Evolutionary conservation across 2,113 vertebrate genomes (phyloP).

Genomic region (Pollachius pollachius): DNA sequence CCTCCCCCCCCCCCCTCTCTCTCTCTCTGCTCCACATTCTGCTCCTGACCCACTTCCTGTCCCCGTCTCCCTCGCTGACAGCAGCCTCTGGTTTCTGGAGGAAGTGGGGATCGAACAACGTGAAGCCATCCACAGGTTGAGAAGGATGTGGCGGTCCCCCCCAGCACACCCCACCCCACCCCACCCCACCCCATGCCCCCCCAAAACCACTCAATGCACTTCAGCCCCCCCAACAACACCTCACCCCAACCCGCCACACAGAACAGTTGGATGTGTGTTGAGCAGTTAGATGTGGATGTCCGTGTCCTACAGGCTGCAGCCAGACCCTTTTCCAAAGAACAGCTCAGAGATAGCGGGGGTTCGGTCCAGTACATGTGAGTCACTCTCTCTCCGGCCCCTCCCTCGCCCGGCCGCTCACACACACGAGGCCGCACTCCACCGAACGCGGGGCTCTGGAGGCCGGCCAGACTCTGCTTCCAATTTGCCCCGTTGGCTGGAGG

Average conservation of each 20-base stretch:
- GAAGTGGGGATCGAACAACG: neutral
- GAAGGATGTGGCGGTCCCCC: too few relatives aligned
- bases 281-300: too few relatives aligned
- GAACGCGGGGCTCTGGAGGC: conserved; percentile 59
- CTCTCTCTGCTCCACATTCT: conserved; percentile 66
- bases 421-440: conserved; percentile 31
- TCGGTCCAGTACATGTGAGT: neutral
- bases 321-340: too few relatives aligned
- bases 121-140: neutral
- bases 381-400: conserved; percentile 26
- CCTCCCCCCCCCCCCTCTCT: conserved; percentile 37
- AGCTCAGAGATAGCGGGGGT: neutral
- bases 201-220: too few relatives aligned
- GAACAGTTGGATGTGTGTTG: too few relatives aligned
- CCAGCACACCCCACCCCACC: too few relatives aligned
- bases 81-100: neutral
- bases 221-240: too few relatives aligned
- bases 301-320: too few relatives aligned
- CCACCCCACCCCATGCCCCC: too few relatives aligned
- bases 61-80: neutral
- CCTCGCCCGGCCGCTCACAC: conserved; percentile 17
- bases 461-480: conserved; percentile 59
- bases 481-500: conserved; percentile 41
- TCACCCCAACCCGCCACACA: neutral
- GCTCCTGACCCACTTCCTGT: conserved; percentile 60